Evolutionary conservation across 92 coral and sea anemone genomes (phyloP).

Genomic region (Pocillopora meandrina): DNA sequence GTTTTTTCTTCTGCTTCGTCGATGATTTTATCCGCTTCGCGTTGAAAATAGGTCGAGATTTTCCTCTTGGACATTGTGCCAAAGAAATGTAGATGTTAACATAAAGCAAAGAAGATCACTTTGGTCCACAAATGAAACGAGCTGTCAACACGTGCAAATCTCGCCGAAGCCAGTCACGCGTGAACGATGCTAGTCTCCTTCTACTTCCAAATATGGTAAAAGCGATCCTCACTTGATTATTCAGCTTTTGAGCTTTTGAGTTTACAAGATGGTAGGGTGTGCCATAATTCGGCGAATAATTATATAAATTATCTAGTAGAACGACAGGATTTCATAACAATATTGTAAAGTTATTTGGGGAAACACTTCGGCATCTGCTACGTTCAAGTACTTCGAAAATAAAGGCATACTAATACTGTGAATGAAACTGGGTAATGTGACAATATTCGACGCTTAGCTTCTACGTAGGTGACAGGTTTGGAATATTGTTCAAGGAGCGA

Average conservation of each 20-base stretch:
- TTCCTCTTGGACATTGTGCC: conserved; percentile 21
- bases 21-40: conserved; percentile 1
- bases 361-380: background rate
- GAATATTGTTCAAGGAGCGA: conserved; percentile 5
- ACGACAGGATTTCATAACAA: background rate
- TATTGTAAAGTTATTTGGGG: background rate
- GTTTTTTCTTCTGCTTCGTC: conserved; percentile 8
- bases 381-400: background rate
- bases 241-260: background rate
- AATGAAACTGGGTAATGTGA: background rate
- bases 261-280: conserved; percentile 4
- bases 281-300: background rate
- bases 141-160: conserved; percentile 17
- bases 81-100: conserved; percentile 14
- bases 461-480: background rate
- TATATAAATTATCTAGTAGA: background rate
- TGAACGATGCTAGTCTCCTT: conserved; percentile 4
- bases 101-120: conserved; percentile 18
- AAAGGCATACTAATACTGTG: background rate
- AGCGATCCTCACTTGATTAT: conserved; percentile 26
- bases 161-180: conserved; percentile 2
- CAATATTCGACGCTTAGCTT: conserved; percentile 4
- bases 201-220: conserved; percentile 25
- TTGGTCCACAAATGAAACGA: conserved; percentile 22
- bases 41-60: conserved; percentile 4